Percentiles rank a stretch among this genome's conserved stretches.
Conservation (phyloP, 1,140 invertebrate genomes). For the Thaumatotibia leucotreta region DNA sequence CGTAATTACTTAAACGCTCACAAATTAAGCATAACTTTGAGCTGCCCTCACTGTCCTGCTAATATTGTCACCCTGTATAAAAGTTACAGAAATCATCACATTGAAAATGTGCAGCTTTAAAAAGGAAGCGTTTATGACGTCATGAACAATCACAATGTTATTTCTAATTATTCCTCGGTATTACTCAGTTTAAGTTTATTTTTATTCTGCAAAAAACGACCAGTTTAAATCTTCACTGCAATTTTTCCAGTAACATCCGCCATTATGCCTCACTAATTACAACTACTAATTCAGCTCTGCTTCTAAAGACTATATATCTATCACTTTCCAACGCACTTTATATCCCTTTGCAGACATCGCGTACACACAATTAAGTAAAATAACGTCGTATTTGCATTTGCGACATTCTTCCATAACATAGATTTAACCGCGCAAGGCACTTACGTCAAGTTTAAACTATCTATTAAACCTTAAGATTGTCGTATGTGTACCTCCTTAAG, state of each 20-base stretch:
- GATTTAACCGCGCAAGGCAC: neutral
- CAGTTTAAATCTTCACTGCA: too few relatives aligned
- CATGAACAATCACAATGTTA: too few relatives aligned
- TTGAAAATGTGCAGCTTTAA: too few relatives aligned
- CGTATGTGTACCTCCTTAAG: neutral
- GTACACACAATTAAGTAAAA: neutral
- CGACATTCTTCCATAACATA: neutral
- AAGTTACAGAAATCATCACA: too few relatives aligned
- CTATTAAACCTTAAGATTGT: neutral
- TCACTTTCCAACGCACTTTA: neutral
- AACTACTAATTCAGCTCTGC: neutral
- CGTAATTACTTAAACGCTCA: too few relatives aligned
- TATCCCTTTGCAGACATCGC: neutral
- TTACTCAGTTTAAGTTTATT: too few relatives aligned
- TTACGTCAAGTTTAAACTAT: neutral
- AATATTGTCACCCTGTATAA: too few relatives aligned
- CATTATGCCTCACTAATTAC: neutral
- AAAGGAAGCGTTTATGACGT: too few relatives aligned
- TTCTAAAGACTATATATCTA: neutral
- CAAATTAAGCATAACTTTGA: too few relatives aligned
- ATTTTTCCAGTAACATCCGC: neutral
- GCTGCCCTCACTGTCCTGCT: too few relatives aligned
- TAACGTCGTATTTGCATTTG: neutral
- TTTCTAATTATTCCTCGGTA: too few relatives aligned
- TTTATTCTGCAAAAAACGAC: too few relatives aligned